Base-by-base conservation (phyloP, 2,797 vertebrate genomes). In the Urophycis tenuis region DNA sequence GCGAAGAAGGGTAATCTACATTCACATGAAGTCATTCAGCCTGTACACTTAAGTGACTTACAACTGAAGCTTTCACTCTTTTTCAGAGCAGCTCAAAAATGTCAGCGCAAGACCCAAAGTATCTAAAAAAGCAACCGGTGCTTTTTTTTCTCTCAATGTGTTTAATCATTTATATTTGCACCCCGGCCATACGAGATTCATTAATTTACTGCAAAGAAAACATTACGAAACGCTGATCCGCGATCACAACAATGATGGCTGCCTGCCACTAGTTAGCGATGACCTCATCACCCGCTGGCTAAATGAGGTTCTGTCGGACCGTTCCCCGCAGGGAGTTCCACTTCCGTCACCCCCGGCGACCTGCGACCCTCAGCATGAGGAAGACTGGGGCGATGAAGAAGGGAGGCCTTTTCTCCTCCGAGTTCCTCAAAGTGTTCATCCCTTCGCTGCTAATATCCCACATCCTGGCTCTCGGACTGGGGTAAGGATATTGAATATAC, bases 311-410 rank as follows among this genome's bases (percentile, higher is more conserved):
- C 25, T 72, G n/a, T 72, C 71, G 14, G 32, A 33, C n/a, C 67
- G 74, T 85, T 5, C 72, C 17, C 17, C 76, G 7, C 89, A 99
- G 98, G 93, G 97, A 98, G 87, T 98, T 99, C 90, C 95, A 97
- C 85, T 99, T 99, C 92, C 94, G 96, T 79, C 97, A 99, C 92
- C 97, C 96, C 0, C 96, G 96, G 14, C 95, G 95, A 81, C 94
- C 96, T 0, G 95, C 95, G 71, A 95, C 95, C 15, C 93, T 99
- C 86, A 99, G 97, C 92, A 99, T 99, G 97, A 95, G 98, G 82
- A 99, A 97, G 92, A 97, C 95, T 0, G 96, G 97, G 72, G 98
- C 94, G 83, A 99, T 99, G 98, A 99, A 98, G 92, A 99, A 99
- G 90, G 97, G 97, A 76, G 98, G 98, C 72, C 93, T 99, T 88